Evolutionary conservation across 2,888 invertebrate genomes (phyloP), one percentile per base, ranked within the genome.

Genomic region (Eupeodes latifasciatus): DNA sequence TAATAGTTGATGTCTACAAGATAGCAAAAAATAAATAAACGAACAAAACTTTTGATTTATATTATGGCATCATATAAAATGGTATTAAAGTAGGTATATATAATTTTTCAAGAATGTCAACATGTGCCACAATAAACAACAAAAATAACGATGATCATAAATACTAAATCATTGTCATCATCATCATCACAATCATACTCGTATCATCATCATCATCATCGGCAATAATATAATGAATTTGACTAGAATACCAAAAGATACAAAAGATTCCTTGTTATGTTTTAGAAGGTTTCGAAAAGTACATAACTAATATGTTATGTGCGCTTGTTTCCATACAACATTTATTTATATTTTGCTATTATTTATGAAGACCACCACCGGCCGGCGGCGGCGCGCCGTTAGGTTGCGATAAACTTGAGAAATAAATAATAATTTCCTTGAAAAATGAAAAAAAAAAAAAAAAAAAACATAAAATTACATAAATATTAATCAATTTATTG

Each of bases 51-150:
- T 76, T 72, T 81, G 71, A 85, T 83, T 83, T 80, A 87, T 87
- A 40, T 40, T 40, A 71, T 71, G 83, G 83, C 76, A 71, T 83
- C 86, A 87, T 76, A 49, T 66, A 47, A 19, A 76, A 76, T 79
- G 71, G 86, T 47, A 83, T 82, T 87, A 57, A 27, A 67, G 62
- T 69, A 62, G 49, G 27, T 71, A 57, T 40, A 40, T 40, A 40
- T 40, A 6, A 40, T 76, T 67, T 72, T 75, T 57, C 34, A 69
- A 66, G 40, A 72, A 0, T 83, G 82, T 87, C 86, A 83, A 64
- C 83, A 71, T 47, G 36, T 72, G 57, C 12, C 59, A 11, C 40
- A 79, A 84, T 84, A 78, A 84, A 71, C 74, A 36, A 74, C 27
- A 59, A 75, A 57, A 69, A 62, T 27, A 40, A 40, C n/a, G 11